These are phyloP conservation scores for Chloromyia formosa DNA, from an alignment of 2,888 invertebrate species.

Conservation along the genomic window DNA sequence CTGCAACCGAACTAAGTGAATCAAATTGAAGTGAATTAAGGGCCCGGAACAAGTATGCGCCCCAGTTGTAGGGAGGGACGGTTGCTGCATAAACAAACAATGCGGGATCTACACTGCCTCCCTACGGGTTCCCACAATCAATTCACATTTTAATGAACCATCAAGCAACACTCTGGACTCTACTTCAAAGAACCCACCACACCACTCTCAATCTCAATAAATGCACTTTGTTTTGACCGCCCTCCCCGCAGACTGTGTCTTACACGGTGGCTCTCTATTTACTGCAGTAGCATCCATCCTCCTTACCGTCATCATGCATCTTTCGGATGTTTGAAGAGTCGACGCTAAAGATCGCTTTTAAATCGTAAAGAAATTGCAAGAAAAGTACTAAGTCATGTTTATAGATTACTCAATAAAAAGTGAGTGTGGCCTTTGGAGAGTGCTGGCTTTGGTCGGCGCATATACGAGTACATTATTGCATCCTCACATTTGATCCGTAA, in stretches of 20 bases:
- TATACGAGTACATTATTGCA: too few relatives aligned
- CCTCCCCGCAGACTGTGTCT: too few relatives aligned
- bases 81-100: conserved; percentile 6
- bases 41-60: not conserved
- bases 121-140: conserved; percentile 7
- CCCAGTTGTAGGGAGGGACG: not conserved
- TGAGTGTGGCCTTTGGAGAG: too few relatives aligned
- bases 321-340: too few relatives aligned
- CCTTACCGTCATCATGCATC: too few relatives aligned
- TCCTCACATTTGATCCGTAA: conserved; percentile 2
- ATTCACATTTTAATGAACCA: conserved; percentile 5
- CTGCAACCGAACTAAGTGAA: conserved; percentile 18
- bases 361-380: conserved; percentile 9
- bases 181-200: too few relatives aligned
- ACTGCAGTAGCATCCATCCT: too few relatives aligned
- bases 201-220: too few relatives aligned
- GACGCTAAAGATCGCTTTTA: not conserved
- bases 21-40: conserved; percentile 31
- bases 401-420: conserved; percentile 20
- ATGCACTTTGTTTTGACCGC: too few relatives aligned
- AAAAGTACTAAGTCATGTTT: conserved; percentile 24
- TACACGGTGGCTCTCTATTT: too few relatives aligned
- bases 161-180: not conserved
- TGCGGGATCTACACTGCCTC: not conserved
- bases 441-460: too few relatives aligned